Percentiles rank a stretch among this genome's conserved stretches.
phyloP scores from a whole-genome alignment of 2,113 vertebrate species.

The Cisticola juncidis region DNA sequence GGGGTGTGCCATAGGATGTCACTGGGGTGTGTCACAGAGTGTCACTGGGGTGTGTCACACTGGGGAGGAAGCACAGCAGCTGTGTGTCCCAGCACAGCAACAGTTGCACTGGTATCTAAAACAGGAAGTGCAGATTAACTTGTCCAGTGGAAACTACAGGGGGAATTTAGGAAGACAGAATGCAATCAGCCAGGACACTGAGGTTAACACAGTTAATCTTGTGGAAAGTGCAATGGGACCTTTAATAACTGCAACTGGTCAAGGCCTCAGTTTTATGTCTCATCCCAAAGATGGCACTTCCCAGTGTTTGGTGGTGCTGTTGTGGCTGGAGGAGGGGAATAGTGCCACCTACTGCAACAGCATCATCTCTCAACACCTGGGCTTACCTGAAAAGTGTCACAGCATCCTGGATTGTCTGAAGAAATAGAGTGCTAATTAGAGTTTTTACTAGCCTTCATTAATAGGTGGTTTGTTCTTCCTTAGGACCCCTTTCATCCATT shows the following conservation, averaged over 20 bases:
- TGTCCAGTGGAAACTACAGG: slow-evolving; percentile 55
- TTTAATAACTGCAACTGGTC: slow-evolving; percentile 68
- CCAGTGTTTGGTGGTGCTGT: background rate
- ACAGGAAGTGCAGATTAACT: slow-evolving; percentile 67
- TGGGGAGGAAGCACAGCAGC: background rate
- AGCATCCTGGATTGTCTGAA: background rate
- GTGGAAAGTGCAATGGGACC: slow-evolving; percentile 68
- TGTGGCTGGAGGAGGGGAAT: slow-evolving; percentile 13
- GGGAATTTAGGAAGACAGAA: slow-evolving; percentile 69
- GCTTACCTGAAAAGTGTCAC: background rate
- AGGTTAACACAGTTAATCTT: slow-evolving; percentile 71
- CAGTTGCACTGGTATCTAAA: background rate
- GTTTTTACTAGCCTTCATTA: background rate
- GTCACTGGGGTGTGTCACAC: too few species aligned
- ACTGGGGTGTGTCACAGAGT: too few species aligned
- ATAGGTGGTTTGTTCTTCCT: background rate
- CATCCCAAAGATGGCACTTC: slow-evolving; percentile 58
- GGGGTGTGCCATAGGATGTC: too few species aligned
- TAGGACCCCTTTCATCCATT: background rate
- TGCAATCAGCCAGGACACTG: slow-evolving; percentile 65
- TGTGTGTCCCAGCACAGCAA: background rate
- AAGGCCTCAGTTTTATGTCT: slow-evolving; percentile 66
- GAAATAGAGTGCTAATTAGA: background rate
- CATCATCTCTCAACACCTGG: background rate
- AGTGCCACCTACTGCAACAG: slow-evolving; percentile 39